phyloP scores from a whole-genome alignment of 2,888 invertebrate species.

The Aelia acuminata region DNA sequence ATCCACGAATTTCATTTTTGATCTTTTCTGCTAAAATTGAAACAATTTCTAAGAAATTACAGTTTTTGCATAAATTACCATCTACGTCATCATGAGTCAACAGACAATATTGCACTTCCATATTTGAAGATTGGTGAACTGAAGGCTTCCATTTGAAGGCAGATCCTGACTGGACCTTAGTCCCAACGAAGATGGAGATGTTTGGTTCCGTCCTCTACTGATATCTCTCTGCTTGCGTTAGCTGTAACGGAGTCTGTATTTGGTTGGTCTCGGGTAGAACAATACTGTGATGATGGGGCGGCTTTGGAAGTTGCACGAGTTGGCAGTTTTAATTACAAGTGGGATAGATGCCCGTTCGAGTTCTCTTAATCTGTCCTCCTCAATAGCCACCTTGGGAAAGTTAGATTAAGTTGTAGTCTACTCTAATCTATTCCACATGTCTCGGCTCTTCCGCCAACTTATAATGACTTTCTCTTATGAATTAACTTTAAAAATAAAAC shows the following conservation, averaged over 20 bases:
- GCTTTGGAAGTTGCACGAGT: too few species aligned
- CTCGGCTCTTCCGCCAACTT: conserved; percentile 12
- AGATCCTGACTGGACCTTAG: neutral
- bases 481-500: neutral
- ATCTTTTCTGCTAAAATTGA: neutral
- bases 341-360: neutral
- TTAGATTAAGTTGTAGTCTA: neutral
- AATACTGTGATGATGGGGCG: conserved; percentile 24
- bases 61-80: neutral
- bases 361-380: neutral
- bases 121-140: neutral
- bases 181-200: neutral
- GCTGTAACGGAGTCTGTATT: neutral
- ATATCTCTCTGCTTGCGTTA: neutral
- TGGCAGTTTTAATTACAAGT: conserved; percentile 33
- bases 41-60: neutral
- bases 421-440: neutral
- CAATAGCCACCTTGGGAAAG: conserved; percentile 1
- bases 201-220: neutral
- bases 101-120: conserved; percentile 9
- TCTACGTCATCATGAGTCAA: conserved; percentile 46
- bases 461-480: conserved; percentile 1
- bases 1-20: neutral
- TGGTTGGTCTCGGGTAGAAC: neutral
- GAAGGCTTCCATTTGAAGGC: neutral